phyloP scores from a whole-genome alignment of 2,888 invertebrate species.

The Drosophila siamana region DNA sequence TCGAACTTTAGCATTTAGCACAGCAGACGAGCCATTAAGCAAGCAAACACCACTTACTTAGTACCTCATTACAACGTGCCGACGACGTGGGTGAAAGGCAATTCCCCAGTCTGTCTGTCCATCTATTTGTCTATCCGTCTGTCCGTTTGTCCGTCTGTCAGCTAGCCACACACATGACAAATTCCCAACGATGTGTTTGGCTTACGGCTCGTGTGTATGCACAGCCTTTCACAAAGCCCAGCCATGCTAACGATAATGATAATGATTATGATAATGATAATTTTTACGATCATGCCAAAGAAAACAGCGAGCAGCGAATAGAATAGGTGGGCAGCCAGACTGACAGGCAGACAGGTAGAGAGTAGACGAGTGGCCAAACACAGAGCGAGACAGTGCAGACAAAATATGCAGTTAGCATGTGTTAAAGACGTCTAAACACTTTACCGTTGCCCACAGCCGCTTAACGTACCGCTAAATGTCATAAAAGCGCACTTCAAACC shows the following conservation, averaged over 20 bases:
- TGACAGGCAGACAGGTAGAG: neutral
- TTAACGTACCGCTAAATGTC: constrained; percentile 68
- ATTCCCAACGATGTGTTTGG: constrained; percentile 46
- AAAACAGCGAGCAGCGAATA: constrained; percentile 14
- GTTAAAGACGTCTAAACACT: constrained; percentile 67
- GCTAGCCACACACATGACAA: constrained; percentile 21
- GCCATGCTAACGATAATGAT: constrained; percentile 46
- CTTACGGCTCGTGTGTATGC: constrained; percentile 45
- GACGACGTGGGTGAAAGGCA: constrained; percentile 67
- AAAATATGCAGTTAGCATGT: constrained; percentile 72
- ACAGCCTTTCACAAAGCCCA: constrained; percentile 63
- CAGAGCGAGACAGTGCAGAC: too few species aligned
- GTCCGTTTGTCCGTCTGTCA: neutral
- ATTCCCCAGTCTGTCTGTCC: neutral
- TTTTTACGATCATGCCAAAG: constrained; percentile 60
- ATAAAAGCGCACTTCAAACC: constrained; percentile 49
- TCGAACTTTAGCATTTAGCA: constrained; percentile 14
- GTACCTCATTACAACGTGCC: constrained; percentile 6
- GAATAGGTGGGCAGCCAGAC: constrained; percentile 3
- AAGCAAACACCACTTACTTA: constrained; percentile 17
- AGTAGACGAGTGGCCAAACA: too few species aligned
- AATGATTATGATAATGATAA: constrained; percentile 70
- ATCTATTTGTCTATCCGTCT: too few species aligned
- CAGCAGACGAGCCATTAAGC: constrained; percentile 15
- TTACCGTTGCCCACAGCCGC: constrained; percentile 58